A percentile compares a stretch with the other conserved stretches of the same genome.
Conservation (phyloP, 2,797 vertebrate genomes). For the Chrysocyon brachyurus region DNA sequence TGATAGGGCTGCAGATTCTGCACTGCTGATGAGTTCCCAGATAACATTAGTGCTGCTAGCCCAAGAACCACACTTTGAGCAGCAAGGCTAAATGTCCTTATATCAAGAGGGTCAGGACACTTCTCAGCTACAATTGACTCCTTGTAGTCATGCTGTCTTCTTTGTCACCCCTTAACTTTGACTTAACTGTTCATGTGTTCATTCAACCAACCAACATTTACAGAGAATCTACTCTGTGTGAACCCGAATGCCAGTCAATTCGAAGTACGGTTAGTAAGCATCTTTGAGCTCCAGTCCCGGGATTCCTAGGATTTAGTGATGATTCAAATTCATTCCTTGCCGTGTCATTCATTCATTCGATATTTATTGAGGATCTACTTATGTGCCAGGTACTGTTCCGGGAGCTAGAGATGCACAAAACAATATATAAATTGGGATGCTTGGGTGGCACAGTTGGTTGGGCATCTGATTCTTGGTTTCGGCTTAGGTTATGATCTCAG, state of each 20-base stretch:
- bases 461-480: background rate
- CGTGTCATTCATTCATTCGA: background rate
- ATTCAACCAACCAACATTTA: background rate
- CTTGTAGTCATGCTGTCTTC: background rate
- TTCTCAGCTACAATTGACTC: background rate
- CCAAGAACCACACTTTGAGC: background rate
- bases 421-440: background rate
- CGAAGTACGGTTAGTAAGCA: background rate
- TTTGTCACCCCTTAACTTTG: background rate
- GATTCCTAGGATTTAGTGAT: background rate
- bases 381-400: background rate
- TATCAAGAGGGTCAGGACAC: background rate
- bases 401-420: background rate
- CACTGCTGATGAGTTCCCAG: background rate
- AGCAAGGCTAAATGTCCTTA: background rate
- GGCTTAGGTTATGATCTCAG: background rate
- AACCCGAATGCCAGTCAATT: background rate
- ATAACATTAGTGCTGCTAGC: background rate
- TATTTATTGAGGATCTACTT: background rate
- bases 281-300: background rate
- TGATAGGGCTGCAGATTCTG: background rate
- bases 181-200: background rate
- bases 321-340: background rate
- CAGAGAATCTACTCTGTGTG: conserved; percentile 7
- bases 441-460: background rate